phyloP scores from a whole-genome alignment of 2,113 vertebrate species.

The Turdus rufiventris region DNA sequence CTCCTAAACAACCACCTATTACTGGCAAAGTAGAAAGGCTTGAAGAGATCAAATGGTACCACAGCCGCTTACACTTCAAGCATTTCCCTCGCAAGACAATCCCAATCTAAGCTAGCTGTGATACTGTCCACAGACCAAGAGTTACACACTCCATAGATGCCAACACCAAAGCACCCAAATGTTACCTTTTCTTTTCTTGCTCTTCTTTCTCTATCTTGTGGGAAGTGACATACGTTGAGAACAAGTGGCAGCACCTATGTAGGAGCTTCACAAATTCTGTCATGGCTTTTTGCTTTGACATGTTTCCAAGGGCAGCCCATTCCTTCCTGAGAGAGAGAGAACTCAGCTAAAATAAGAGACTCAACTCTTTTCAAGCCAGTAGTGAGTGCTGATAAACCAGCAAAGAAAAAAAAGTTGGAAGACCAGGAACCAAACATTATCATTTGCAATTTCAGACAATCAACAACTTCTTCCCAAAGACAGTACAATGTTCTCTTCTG shows the following conservation, averaged over 20 bases:
- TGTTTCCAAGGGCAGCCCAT: conserved; percentile 90
- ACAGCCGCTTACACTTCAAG: not conserved
- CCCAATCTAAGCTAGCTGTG: not conserved
- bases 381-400: not conserved
- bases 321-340: conserved; percentile 82
- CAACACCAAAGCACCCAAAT: not conserved
- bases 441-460: not conserved
- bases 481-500: not conserved
- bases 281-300: conserved; percentile 93
- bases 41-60: not conserved
- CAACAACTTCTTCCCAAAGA: not conserved
- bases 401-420: not conserved
- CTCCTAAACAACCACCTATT: not conserved
- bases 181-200: conserved; percentile 92
- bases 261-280: conserved; percentile 92
- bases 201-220: conserved; percentile 98
- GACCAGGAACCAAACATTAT: not conserved
- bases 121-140: not conserved
- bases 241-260: conserved; percentile 92
- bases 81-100: not conserved
- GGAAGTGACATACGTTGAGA: conserved; percentile 90
- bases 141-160: not conserved
- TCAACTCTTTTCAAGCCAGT: not conserved
- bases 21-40: not conserved
- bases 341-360: not conserved